Conservation (phyloP, 2,113 vertebrate genomes). For the Nesoenas mayeri region DNA sequence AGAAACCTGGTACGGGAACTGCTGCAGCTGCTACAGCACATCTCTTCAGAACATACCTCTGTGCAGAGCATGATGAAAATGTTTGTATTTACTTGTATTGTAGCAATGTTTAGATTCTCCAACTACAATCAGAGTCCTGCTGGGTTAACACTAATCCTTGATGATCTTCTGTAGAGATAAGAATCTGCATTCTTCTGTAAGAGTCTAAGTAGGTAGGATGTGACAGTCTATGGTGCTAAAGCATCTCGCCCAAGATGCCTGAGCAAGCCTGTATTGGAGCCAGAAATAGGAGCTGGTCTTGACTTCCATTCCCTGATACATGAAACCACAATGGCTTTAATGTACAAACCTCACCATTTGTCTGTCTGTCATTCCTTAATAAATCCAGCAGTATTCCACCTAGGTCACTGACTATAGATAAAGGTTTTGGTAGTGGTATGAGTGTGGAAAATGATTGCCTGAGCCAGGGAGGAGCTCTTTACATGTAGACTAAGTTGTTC, state of each 20-base stretch:
- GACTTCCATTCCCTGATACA: neutral
- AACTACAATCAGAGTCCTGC: neutral
- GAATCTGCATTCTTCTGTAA: neutral
- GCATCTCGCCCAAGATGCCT: neutral
- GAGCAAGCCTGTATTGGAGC: neutral
- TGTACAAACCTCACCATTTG: neutral
- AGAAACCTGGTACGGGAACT: neutral
- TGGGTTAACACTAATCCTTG: neutral
- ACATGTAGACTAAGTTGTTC: neutral
- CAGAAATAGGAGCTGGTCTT: neutral
- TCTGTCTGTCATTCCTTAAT: neutral
- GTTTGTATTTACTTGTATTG: neutral
- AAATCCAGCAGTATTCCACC: neutral
- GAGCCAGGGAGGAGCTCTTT: neutral
- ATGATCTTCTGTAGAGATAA: neutral
- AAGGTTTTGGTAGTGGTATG: neutral
- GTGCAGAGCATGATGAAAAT: neutral
- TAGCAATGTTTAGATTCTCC: neutral
- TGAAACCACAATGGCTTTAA: conserved; percentile 14
- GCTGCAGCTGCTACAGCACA: neutral
- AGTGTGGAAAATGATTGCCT: neutral
- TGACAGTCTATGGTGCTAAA: neutral
- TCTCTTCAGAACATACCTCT: neutral
- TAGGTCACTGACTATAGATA: neutral
- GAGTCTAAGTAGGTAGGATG: neutral